A percentile compares a stretch with the other conserved stretches of the same genome.
These are phyloP conservation scores for Epistrophella euchroma DNA, from an alignment of 2,888 invertebrate species.

Conservation along the genomic window DNA sequence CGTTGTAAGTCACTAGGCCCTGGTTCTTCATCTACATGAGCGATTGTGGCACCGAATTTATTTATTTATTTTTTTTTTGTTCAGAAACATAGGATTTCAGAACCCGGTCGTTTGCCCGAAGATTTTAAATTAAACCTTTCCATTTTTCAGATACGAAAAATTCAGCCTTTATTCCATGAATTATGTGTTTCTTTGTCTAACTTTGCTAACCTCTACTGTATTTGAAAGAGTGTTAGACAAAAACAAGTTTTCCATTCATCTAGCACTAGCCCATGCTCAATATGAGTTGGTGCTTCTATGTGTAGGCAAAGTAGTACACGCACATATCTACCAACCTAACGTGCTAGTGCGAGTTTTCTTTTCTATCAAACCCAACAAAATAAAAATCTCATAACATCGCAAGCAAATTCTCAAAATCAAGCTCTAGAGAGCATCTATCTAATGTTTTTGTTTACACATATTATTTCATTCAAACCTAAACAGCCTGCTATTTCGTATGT, in stretches of 20 bases:
- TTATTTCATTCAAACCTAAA: constrained; percentile 1
- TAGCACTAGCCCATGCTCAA: no score
- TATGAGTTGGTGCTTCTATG: background rate
- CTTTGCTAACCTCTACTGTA: background rate
- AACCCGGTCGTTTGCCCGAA: no score
- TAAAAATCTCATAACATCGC: background rate
- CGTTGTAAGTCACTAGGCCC: no score
- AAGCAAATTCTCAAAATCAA: constrained; percentile 24
- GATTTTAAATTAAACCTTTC: no score
- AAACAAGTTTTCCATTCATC: background rate
- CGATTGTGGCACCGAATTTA: no score
- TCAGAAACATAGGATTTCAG: no score
- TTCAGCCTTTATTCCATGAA: no score
- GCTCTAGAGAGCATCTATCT: constrained; percentile 46
- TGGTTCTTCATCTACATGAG: no score
- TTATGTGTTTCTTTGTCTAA: no score
- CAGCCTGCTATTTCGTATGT: constrained; percentile 49
- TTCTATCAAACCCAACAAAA: background rate
- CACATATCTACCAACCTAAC: no score
- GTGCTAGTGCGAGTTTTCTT: background rate
- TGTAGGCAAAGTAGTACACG: background rate
- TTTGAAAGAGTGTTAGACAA: background rate
- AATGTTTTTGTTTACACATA: background rate
- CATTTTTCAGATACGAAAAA: no score
- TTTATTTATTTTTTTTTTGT: no score